Evolutionary conservation across 2,888 invertebrate genomes (phyloP).

Genomic region (Calameuta pallipes): DNA sequence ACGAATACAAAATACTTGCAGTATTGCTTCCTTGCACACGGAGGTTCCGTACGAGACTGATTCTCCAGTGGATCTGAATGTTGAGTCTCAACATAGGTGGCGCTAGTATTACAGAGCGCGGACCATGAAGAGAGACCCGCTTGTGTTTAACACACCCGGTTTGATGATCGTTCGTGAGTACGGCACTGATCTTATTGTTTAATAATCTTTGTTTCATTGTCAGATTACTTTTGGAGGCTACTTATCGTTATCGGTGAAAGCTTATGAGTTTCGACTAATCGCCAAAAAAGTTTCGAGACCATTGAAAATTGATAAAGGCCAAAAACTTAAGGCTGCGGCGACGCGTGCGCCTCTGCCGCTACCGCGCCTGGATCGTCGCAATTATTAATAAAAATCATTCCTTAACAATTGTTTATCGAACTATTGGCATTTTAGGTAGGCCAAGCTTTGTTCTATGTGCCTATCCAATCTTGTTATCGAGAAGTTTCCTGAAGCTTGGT

Average conservation of each 20-base stretch:
- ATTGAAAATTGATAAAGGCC: background rate
- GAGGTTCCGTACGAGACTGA: background rate
- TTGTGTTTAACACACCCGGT: background rate
- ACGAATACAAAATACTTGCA: background rate
- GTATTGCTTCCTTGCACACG: background rate
- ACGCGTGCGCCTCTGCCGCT: background rate
- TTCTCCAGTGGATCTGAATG: background rate
- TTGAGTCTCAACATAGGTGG: background rate
- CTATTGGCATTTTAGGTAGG: background rate
- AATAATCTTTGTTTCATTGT: background rate
- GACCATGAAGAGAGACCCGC: slow-evolving; percentile 6
- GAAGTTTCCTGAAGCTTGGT: background rate
- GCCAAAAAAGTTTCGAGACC: background rate
- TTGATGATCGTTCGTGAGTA: slow-evolving; percentile 2
- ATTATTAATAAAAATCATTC: background rate
- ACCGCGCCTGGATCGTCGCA: background rate
- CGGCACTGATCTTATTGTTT: slow-evolving; percentile 2
- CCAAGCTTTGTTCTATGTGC: background rate
- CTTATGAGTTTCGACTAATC: background rate
- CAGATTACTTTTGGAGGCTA: background rate
- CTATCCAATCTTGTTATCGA: background rate
- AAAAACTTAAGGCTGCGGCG: background rate
- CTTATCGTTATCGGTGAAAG: background rate
- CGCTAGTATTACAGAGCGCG: slow-evolving; percentile 1
- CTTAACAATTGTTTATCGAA: background rate